These are phyloP conservation scores for Hypomesus transpacificus DNA, from an alignment of 2,113 vertebrate species.

Conservation along the genomic window DNA sequence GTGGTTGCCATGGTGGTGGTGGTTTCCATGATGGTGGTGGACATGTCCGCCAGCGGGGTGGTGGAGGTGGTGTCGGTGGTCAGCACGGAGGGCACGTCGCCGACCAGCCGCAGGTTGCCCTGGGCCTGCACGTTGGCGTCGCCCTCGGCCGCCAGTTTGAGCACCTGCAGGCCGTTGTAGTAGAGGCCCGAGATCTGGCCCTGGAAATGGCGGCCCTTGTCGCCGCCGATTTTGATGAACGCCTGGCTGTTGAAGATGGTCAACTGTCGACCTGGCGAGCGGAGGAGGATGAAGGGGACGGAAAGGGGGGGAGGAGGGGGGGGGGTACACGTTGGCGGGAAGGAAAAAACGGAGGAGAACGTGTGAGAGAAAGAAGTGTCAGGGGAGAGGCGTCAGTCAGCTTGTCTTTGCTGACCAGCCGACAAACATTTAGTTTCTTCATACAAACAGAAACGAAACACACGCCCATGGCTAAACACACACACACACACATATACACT, in stretches of 20 bases:
- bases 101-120: slow-evolving; percentile 88
- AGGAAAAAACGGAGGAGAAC: slow-evolving; percentile 8
- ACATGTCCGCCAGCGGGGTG: slow-evolving; percentile 87
- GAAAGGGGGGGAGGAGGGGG: neutral
- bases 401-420: slow-evolving; percentile 2
- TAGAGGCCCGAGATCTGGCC: slow-evolving; percentile 93
- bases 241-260: slow-evolving; percentile 97
- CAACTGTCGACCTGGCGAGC: slow-evolving; percentile 82
- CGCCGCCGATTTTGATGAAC: slow-evolving; percentile 86
- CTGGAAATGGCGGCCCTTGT: slow-evolving; percentile 89
- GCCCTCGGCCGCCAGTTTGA: slow-evolving; percentile 88
- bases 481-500: slow-evolving; percentile 16
- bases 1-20: slow-evolving; percentile 93
- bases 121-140: slow-evolving; percentile 86
- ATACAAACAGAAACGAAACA: neutral
- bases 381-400: neutral
- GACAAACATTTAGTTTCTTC: neutral
- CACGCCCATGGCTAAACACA: slow-evolving; percentile 1
- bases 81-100: slow-evolving; percentile 86
- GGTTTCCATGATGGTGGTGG: slow-evolving; percentile 94
- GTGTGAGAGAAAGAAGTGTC: neutral
- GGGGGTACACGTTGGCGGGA: neutral
- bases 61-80: slow-evolving; percentile 88
- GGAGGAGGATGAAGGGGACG: neutral
- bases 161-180: slow-evolving; percentile 92